Conservation (phyloP, 2,113 vertebrate species). For the Felis catus region DNA sequence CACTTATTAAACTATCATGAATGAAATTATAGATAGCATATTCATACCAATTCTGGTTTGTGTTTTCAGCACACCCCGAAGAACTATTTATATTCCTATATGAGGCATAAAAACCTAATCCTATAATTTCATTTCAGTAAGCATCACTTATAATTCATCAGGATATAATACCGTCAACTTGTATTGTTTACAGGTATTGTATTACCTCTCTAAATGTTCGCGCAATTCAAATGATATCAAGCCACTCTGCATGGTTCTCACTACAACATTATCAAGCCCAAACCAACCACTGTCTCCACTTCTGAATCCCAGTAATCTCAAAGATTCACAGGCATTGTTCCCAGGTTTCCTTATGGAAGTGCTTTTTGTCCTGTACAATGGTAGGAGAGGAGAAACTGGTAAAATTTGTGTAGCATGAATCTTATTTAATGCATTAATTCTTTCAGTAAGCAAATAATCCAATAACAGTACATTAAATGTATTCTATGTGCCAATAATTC, state of each 20-base stretch:
- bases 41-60: neutral
- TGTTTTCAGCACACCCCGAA: conserved; percentile 35
- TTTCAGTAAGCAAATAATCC: neutral
- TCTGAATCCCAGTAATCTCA: conserved; percentile 86
- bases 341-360: conserved; percentile 81
- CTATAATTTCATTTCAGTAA: neutral
- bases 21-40: neutral
- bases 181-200: neutral
- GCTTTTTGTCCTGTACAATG: conserved; percentile 79
- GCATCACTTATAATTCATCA: neutral
- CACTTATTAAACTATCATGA: conserved; percentile 39
- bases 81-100: neutral
- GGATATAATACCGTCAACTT: neutral
- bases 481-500: neutral
- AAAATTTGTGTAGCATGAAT: neutral
- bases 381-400: conserved; percentile 50
- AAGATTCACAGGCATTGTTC: conserved; percentile 72
- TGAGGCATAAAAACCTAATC: conserved; percentile 23
- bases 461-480: neutral
- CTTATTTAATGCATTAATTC: neutral
- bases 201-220: conserved; percentile 90
- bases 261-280: conserved; percentile 83
- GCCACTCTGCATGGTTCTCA: conserved; percentile 86
- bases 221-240: conserved; percentile 90
- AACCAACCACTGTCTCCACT: conserved; percentile 87